These are phyloP conservation scores for Patella pellucida DNA, from an alignment of 2,888 invertebrate species.

Conservation along the genomic window DNA sequence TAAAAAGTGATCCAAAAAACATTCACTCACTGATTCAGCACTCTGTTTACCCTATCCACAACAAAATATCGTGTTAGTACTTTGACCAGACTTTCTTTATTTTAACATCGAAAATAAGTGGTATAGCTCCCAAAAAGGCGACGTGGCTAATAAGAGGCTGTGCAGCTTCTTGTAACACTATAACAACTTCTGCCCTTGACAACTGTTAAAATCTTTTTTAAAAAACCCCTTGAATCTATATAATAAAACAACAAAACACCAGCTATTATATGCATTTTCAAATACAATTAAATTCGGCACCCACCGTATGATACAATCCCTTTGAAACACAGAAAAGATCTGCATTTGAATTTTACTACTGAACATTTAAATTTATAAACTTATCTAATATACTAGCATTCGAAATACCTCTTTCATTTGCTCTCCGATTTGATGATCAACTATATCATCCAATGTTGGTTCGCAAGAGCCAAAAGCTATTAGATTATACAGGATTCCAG, in stretches of 20 bases:
- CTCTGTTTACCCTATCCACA: neutral
- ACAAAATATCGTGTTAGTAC: neutral
- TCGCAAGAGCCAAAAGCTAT: neutral
- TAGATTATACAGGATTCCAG: neutral
- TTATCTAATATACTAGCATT: too few relatives aligned
- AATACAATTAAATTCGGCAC: too few relatives aligned
- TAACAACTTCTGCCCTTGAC: neutral
- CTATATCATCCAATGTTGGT: neutral
- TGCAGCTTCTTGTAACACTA: neutral
- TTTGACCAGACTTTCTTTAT: neutral
- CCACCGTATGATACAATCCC: too few relatives aligned
- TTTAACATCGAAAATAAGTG: neutral
- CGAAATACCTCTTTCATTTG: neutral
- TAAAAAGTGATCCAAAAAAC: too few relatives aligned
- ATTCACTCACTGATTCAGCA: neutral
- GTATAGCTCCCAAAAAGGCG: neutral
- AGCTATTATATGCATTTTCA: too few relatives aligned
- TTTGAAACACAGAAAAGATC: too few relatives aligned
- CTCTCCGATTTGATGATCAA: neutral
- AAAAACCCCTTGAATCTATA: neutral
- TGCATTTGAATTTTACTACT: too few relatives aligned
- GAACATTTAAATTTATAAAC: too few relatives aligned
- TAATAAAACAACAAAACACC: too few relatives aligned
- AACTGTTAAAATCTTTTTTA: neutral
- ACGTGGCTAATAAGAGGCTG: neutral